These are phyloP conservation scores for Spatula clypeata DNA, from an alignment of 2,797 vertebrate species.

Conservation along the genomic window DNA sequence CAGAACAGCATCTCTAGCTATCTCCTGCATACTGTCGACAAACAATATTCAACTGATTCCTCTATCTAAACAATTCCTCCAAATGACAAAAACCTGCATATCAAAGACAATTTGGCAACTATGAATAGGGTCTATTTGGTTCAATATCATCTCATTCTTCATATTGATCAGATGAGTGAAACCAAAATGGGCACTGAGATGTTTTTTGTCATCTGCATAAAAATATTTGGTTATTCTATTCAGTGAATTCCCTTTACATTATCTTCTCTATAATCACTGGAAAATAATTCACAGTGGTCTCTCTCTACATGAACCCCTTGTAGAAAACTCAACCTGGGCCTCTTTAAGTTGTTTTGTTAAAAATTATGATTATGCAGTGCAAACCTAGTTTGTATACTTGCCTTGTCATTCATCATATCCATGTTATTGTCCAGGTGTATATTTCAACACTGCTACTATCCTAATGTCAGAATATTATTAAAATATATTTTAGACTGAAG, in stretches of 20 bases:
- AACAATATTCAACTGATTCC: constrained; percentile 41
- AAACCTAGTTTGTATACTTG: not conserved
- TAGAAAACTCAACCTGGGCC: not conserved
- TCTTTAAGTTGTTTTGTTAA: not conserved
- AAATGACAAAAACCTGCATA: not conserved
- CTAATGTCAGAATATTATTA: not conserved
- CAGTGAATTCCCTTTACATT: not conserved
- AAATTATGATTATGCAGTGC: not conserved
- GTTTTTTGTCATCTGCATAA: not conserved
- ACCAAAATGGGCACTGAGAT: not conserved
- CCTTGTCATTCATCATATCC: not conserved
- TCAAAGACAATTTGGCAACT: not conserved
- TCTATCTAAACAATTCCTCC: constrained; percentile 18
- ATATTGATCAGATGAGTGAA: not conserved
- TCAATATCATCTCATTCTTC: not conserved
- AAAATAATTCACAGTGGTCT: not conserved
- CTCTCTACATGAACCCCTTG: fast-evolving
- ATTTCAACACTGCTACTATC: not conserved
- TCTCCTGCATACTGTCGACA: constrained; percentile 16
- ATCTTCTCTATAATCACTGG: not conserved
- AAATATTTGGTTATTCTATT: not conserved
- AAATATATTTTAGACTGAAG: not conserved
- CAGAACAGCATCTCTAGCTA: constrained; percentile 42
- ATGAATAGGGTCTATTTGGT: not conserved
- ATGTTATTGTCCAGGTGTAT: not conserved